phyloP scores from a whole-genome alignment of 2,113 vertebrate genomes.

The Oncorhynchus keta region DNA sequence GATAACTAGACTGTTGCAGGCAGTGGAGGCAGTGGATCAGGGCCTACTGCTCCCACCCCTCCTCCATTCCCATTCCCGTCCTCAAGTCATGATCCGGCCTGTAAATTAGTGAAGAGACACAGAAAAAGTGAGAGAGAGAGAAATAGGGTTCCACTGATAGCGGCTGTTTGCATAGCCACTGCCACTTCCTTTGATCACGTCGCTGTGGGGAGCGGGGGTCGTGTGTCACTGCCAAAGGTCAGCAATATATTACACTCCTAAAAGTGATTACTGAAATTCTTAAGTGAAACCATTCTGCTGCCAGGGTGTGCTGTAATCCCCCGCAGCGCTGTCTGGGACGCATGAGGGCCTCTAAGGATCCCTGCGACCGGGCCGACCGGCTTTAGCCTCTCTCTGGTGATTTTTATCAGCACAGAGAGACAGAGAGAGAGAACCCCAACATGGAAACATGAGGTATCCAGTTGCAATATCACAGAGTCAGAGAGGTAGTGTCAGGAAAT shows the following conservation, averaged over 20 bases:
- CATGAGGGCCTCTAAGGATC: conserved; percentile 70
- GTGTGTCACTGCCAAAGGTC: conserved; percentile 81
- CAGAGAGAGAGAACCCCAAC: conserved; percentile 42
- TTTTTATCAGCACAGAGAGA: conserved; percentile 70
- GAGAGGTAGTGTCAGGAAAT: conserved; percentile 71
- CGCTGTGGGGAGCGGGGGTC: conserved; percentile 74
- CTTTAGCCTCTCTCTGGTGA: conserved; percentile 63
- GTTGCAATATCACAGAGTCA: conserved; percentile 68
- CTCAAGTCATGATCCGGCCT: conserved; percentile 3
- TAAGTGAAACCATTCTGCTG: conserved; percentile 84
- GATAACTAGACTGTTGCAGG: conserved; percentile 42
- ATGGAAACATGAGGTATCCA: conserved; percentile 77
- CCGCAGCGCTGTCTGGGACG: conserved; percentile 75
- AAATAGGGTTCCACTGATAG: conserved; percentile 68
- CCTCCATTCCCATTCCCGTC: neutral
- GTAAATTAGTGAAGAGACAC: conserved; percentile 64
- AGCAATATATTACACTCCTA: conserved; percentile 86
- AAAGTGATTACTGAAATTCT: conserved; percentile 86
- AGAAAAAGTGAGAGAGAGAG: too few relatives aligned
- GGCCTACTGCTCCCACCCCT: conserved; percentile 21
- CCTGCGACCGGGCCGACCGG: neutral
- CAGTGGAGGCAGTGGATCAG: too few relatives aligned
- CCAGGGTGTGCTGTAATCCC: conserved; percentile 81
- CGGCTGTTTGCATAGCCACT: conserved; percentile 77
- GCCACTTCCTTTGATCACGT: conserved; percentile 81